Evolutionary conservation across 2,113 vertebrate genomes (phyloP).

Genomic region (Xenus cinereus): DNA sequence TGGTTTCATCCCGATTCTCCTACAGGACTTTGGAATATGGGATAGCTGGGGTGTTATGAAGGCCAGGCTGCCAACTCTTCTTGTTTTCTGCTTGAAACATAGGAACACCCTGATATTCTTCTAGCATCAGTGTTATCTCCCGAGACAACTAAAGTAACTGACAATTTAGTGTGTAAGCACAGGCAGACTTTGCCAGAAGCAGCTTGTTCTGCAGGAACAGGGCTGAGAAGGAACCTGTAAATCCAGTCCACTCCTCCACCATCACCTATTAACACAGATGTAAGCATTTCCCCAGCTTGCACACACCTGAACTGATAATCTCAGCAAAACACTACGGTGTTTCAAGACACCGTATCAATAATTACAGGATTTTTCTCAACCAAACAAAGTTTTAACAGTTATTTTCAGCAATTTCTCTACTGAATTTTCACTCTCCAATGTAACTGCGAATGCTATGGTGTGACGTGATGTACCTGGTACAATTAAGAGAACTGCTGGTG

Average conservation of each 20-base stretch:
- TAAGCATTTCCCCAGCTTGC: background rate
- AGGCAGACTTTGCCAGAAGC: background rate
- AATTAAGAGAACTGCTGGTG: background rate
- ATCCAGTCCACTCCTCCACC: background rate
- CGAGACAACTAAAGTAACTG: background rate
- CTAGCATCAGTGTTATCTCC: background rate
- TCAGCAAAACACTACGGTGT: background rate
- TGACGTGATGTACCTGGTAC: background rate
- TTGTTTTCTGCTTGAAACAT: background rate
- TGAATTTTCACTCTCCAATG: background rate
- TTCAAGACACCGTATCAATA: background rate
- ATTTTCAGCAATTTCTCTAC: background rate
- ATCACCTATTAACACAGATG: background rate
- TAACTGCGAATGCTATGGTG: too few relatives aligned
- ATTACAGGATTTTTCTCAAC: fast-evolving
- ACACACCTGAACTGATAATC: background rate
- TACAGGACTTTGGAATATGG: background rate
- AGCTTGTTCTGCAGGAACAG: background rate
- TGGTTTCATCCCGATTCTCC: background rate
- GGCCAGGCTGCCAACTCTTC: background rate
- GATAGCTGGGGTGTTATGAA: background rate
- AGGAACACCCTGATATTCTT: background rate
- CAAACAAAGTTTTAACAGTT: background rate
- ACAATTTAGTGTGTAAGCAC: background rate
- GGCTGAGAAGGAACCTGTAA: background rate